These are phyloP conservation scores for Sardinella longiceps DNA, from an alignment of 2,797 vertebrate species.

Conservation along the genomic window DNA sequence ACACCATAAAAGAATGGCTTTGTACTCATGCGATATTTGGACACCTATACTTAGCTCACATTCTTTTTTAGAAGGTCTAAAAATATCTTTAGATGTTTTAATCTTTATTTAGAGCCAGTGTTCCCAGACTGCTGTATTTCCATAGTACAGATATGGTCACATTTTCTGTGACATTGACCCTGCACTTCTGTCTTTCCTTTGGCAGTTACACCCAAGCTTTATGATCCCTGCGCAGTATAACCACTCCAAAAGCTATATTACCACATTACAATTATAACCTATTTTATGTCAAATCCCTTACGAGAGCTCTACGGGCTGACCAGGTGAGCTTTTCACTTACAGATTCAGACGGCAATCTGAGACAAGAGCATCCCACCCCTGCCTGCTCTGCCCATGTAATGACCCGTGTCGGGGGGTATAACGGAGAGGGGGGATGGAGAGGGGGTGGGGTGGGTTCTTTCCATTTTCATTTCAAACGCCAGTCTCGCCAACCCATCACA, in stretches of 20 bases:
- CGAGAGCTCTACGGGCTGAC: neutral
- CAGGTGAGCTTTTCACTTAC: constrained; percentile 4
- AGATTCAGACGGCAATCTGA: neutral
- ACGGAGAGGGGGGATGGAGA: constrained; percentile 39
- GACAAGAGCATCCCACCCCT: neutral
- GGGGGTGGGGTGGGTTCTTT: constrained; percentile 58
- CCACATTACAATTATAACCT: constrained; percentile 8
- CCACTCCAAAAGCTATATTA: neutral
- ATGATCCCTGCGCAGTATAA: neutral
- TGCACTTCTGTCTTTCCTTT: neutral
- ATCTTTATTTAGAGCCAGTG: neutral
- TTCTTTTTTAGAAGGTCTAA: neutral
- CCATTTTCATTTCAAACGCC: constrained; percentile 54
- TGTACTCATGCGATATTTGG: neutral
- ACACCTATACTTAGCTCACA: neutral
- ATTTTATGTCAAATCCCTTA: constrained; percentile 15
- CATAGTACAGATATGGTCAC: constrained; percentile 27
- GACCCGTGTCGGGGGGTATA: constrained; percentile 60
- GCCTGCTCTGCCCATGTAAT: constrained; percentile 56
- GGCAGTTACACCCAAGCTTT: neutral
- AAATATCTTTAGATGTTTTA: neutral
- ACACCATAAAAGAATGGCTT: neutral
- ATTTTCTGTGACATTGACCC: constrained; percentile 42
- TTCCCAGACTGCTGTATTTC: neutral
- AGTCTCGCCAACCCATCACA: neutral